Evolutionary conservation across 2,113 vertebrate species (phyloP).

Genomic region (Dicentrarchus labrax): DNA sequence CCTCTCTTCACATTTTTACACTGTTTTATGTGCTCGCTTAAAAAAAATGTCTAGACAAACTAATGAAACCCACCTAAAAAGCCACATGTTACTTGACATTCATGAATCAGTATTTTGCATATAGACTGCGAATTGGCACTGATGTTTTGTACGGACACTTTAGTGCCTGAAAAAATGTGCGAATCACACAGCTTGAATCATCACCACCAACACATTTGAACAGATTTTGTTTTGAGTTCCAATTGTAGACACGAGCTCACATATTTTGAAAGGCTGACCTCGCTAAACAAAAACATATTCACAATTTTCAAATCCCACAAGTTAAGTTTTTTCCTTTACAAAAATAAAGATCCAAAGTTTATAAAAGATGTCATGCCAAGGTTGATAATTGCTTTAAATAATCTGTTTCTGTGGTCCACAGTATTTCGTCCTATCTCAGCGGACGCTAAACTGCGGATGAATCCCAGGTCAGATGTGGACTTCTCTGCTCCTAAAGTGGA

Average conservation of each 20-base stretch:
- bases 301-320: neutral
- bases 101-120: neutral
- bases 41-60: neutral
- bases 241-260: neutral
- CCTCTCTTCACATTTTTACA: neutral
- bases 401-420: conserved; percentile 59
- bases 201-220: conserved; percentile 8
- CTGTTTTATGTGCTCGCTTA: neutral
- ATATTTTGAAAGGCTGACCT: neutral
- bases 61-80: conserved; percentile 10
- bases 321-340: neutral
- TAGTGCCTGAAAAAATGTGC: neutral
- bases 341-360: neutral
- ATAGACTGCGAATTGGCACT: neutral
- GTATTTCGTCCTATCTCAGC: conserved; percentile 97
- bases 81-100: neutral
- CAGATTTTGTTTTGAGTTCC: conserved; percentile 35
- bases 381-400: neutral
- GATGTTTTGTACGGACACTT: neutral
- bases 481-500: conserved; percentile 95
- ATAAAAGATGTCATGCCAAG: neutral
- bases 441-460: conserved; percentile 95
- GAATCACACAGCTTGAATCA: conserved; percentile 25
- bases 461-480: conserved; percentile 94
- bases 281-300: conserved; percentile 4